These are phyloP conservation scores for Hoplodrina blanda DNA, from an alignment of 2,888 invertebrate genomes.

Conservation along the genomic window DNA sequence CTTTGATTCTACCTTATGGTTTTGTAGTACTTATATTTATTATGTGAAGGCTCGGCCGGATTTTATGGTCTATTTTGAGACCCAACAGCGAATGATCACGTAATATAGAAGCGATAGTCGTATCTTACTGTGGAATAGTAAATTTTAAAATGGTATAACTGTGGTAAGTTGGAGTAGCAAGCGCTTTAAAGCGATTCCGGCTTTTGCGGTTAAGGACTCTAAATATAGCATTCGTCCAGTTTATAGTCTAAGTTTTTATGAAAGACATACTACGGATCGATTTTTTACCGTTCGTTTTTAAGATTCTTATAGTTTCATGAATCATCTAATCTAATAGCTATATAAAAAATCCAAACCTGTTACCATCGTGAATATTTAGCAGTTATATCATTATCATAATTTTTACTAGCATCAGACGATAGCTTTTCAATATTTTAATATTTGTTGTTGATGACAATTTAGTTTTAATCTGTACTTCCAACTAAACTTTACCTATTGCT, in stretches of 20 bases:
- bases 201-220: too few species aligned
- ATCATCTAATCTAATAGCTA: neutral
- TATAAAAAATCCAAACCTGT: conserved; percentile 16
- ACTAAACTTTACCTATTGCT: too few species aligned
- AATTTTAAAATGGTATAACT: conserved; percentile 22
- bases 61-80: conserved; percentile 25
- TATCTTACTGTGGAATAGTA: conserved; percentile 8
- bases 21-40: conserved; percentile 14
- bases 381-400: conserved; percentile 15
- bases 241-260: conserved; percentile 14
- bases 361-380: conserved; percentile 23
- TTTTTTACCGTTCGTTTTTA: neutral
- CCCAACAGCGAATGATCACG: conserved; percentile 20
- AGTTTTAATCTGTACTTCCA: too few species aligned
- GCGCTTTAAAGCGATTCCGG: neutral
- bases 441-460: neutral
- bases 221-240: neutral
- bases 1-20: conserved; percentile 51
- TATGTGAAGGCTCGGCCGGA: neutral
- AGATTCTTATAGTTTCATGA: conserved; percentile 6
- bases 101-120: conserved; percentile 8
- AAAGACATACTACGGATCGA: neutral
- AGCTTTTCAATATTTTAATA: neutral
- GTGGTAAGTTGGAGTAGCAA: conserved; percentile 3
- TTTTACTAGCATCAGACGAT: conserved; percentile 3